Base-by-base conservation (phyloP, 2,888 invertebrate species). In the Macaria liturata region DNA sequence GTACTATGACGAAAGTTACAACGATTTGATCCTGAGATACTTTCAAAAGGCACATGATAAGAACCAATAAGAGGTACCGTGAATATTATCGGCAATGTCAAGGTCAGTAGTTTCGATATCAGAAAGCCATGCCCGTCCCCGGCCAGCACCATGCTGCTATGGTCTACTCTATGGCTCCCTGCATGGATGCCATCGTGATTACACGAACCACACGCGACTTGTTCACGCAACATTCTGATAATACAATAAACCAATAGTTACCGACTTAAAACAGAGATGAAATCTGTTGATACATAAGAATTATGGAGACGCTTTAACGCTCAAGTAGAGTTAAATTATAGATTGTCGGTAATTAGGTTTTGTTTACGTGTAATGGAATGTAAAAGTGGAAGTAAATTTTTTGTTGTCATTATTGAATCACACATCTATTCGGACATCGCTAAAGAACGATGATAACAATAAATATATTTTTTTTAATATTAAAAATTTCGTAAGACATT, bases 201-300 rank as follows among this genome's bases (percentile, higher is more conserved):
- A 60, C 69, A 72, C 57, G 74, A 67, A 67, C 64, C 62, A 67
- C 74, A 80, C 75, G 78, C 78, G 73, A 68, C 68, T 70, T 71
- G 70, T 61, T 71, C 80, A 79, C 80, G 78, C 80, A 71, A 76
- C 71, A 74, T 71, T 75, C 74, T 75, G 69, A 76, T 72, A 76
- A 20, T 77, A 71, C 74, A 69, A 69, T 72, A 74, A 76, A 43
- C 71, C 68, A 74, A 70, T 75, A 59, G 49, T 63, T 75, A 74
- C 60, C 66, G 68, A 69, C 69, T 68, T 71, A 65, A 69, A 70
- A 70, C 65, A 65, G 61, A 71, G 65, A 69, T 67, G 64, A 64
- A 56, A 64, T 62, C 54, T 54, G 44, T 57, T 57, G 55, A 60
- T 57, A 59, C 58, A 63, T 56, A 65, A 48, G 49, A 57, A 61